Base-by-base conservation (phyloP, 2,113 vertebrate genomes). In the Thamnophis sirtalis region DNA sequence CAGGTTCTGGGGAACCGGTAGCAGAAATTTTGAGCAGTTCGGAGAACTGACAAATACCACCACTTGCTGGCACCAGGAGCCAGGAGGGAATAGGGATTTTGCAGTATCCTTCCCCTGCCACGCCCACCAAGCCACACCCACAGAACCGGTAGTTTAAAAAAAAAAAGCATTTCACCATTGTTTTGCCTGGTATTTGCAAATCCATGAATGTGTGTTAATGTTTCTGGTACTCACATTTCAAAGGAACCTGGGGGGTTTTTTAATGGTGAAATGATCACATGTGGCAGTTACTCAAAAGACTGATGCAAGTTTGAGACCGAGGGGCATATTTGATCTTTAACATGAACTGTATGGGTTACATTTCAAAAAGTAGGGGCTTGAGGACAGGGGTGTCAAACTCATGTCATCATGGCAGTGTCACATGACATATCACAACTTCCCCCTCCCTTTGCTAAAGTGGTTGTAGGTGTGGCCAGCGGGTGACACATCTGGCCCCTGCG, bases 401-500 rank as follows among this genome's bases (percentile, higher is more conserved):
- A 22, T 7, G 2, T 6, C 7, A 2, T 22, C 21, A 22, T 2
- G 17, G 17, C 5, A 1, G 5, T 5, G 5, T 55, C 4, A 55
- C 1, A 2, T 58, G 56, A 58, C 22, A 2, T 58, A 58, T 58
- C 22, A 8, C 7, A 3, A 24, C 22, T 24, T 9, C 0, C 22
- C 22, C 7, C 22, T n/a, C n/a, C 7, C 56, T 58, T 58, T 0
- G 2, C 21, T 58, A 58, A 24, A 24, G 21, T 0, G 22, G 56
- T 21, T 8, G 2, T 58, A 22, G 22, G 6, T 0, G 21, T 58
- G 56, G 22, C 56, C 56, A 58, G 22, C 0, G 7, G 21, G 22
- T 58, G 56, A 58, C 0, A 1, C 22, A 58, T 58, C 7, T 0
- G 7, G 21, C 22, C 56, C 24, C 7, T 0, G 7, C 8, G 56